These are phyloP conservation scores for Acanthurus lineatus DNA, from an alignment of 2,797 vertebrate genomes.

Conservation along the genomic window DNA sequence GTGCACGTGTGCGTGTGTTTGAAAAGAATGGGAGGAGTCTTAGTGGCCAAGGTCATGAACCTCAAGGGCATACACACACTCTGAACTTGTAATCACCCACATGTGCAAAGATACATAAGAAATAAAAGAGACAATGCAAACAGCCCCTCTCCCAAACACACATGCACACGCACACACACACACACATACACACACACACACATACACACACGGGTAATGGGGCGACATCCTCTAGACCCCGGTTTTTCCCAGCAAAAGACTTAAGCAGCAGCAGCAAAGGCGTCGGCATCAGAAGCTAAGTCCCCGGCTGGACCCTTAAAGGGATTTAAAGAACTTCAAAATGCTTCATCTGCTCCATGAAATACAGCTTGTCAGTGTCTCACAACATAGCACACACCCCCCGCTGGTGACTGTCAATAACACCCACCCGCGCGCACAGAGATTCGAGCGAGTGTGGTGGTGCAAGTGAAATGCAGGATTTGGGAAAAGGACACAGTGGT, in stretches of 20 bases:
- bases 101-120: slow-evolving; percentile 10
- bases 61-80: slow-evolving; percentile 12
- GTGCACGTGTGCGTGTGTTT: too few relatives aligned
- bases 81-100: slow-evolving; percentile 11
- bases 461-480: slow-evolving; percentile 68
- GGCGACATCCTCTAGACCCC: slow-evolving; percentile 42
- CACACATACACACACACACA: slow-evolving; percentile 13
- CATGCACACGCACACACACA: slow-evolving; percentile 4
- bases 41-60: background rate
- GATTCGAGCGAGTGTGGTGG: slow-evolving; percentile 46
- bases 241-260: slow-evolving; percentile 60
- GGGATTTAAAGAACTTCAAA: slow-evolving; percentile 83
- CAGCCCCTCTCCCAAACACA: background rate
- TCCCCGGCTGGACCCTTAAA: slow-evolving; percentile 75
- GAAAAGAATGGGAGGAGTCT: background rate
- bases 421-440: slow-evolving; percentile 17
- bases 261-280: slow-evolving; percentile 60
- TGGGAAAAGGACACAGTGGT: slow-evolving; percentile 55
- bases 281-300: slow-evolving; percentile 67
- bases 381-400: slow-evolving; percentile 67
- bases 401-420: slow-evolving; percentile 70
- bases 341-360: slow-evolving; percentile 82
- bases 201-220: background rate
- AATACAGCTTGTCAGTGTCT: slow-evolving; percentile 83
- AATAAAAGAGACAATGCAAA: slow-evolving; percentile 3